A percentile compares a stretch with the other conserved stretches of the same genome.
These are phyloP conservation scores for Arrhopalites spinosus DNA, from an alignment of 2,888 invertebrate genomes.

Conservation along the genomic window DNA sequence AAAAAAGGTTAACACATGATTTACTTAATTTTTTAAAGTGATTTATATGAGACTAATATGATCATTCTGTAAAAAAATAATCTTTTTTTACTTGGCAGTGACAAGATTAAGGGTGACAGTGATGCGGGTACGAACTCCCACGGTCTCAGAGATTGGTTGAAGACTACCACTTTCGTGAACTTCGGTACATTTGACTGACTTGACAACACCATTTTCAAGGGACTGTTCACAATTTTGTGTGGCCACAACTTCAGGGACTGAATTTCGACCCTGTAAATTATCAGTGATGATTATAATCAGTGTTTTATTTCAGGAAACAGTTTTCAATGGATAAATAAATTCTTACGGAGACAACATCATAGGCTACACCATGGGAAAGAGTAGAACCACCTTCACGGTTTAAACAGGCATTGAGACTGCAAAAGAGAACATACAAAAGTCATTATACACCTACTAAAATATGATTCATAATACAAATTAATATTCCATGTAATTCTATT, in stretches of 20 bases:
- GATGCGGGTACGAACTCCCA: neutral
- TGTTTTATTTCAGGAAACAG: neutral
- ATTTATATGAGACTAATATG: no score
- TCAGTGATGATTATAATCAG: neutral
- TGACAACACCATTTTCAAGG: conserved; percentile 27
- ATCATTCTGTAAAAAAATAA: no score
- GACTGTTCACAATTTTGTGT: conserved; percentile 23
- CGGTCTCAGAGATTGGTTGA: neutral
- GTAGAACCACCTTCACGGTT: conserved; percentile 30
- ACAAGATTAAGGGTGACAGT: neutral
- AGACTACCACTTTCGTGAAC: neutral
- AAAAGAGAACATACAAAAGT: no score
- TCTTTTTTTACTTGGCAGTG: no score
- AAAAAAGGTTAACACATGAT: no score
- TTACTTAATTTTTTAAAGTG: no score
- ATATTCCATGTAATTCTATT: no score
- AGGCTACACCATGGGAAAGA: conserved; percentile 23
- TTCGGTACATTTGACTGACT: conserved; percentile 22
- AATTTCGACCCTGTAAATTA: conserved; percentile 6
- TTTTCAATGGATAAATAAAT: neutral
- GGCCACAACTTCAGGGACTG: conserved; percentile 10
- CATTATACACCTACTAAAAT: no score
- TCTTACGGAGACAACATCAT: conserved; percentile 28
- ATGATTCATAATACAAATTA: no score
- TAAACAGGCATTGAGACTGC: conserved; percentile 5